Conservation (phyloP, 2,113 vertebrate genomes). For the Periophthalmus modestus region DNA sequence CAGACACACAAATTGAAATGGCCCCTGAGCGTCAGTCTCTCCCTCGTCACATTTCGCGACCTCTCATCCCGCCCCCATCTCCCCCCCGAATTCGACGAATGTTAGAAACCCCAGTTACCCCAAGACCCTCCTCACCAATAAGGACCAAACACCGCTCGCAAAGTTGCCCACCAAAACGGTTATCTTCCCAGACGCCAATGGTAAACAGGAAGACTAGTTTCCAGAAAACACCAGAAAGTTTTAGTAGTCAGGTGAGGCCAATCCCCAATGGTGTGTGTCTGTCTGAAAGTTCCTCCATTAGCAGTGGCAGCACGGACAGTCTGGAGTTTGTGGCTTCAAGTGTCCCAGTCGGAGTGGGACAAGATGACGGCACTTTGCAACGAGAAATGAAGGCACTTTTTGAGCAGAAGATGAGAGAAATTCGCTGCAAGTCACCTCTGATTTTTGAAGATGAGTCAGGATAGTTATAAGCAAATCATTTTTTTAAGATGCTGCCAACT, state of each 20-base stretch:
- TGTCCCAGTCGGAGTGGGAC: conserved; percentile 69
- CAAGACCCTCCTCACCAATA: conserved; percentile 8
- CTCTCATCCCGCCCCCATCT: conserved; percentile 58
- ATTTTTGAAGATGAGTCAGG: conserved; percentile 84
- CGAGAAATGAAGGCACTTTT: conserved; percentile 95
- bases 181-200: conserved; percentile 61
- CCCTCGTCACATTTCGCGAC: conserved; percentile 9
- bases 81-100: conserved; percentile 62
- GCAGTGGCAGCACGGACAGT: conserved; percentile 82
- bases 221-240: conserved; percentile 66
- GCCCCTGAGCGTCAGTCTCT: conserved; percentile 13
- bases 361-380: conserved; percentile 87
- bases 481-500: not conserved
- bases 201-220: conserved; percentile 65
- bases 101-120: conserved; percentile 44
- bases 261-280: conserved; percentile 72
- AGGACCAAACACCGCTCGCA: conserved; percentile 50
- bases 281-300: conserved; percentile 83
- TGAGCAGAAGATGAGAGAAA: conserved; percentile 90
- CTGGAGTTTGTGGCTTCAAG: conserved; percentile 74
- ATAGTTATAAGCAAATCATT: conserved; percentile 11
- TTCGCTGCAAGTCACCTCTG: conserved; percentile 89
- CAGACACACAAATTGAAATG: conserved; percentile 20
- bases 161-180: conserved; percentile 71
- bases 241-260: conserved; percentile 68